Conservation (phyloP, 2,113 vertebrate genomes). For the Montifringilla adamsi region DNA sequence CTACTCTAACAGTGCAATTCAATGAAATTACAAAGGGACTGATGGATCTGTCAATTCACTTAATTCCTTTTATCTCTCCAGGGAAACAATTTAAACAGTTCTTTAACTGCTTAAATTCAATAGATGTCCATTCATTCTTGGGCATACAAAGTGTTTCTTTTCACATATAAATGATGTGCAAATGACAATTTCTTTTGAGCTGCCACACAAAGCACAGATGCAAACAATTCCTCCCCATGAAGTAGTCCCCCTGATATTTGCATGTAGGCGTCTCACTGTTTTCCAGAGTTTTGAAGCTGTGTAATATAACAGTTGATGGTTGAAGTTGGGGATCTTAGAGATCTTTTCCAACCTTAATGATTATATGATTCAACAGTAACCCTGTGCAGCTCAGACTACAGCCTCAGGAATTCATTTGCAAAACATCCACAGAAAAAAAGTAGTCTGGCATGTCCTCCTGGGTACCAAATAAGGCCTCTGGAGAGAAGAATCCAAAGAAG, state of each 20-base stretch:
- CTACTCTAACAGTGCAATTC: background rate
- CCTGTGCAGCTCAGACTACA: background rate
- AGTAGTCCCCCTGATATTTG: background rate
- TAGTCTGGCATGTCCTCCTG: background rate
- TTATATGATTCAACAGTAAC: background rate
- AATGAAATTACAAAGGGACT: background rate
- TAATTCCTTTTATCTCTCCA: background rate
- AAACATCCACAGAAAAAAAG: background rate
- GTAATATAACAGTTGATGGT: background rate
- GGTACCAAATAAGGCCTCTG: background rate
- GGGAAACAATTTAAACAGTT: background rate
- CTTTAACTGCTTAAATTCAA: background rate
- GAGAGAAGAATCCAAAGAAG: background rate
- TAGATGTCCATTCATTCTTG: background rate
- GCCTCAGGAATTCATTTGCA: background rate
- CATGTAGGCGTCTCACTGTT: background rate
- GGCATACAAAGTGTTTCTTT: background rate
- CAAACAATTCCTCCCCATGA: background rate
- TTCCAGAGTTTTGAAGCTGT: background rate
- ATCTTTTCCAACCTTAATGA: background rate
- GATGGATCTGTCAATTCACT: background rate
- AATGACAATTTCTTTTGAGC: background rate
- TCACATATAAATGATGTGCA: background rate
- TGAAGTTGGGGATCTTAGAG: background rate
- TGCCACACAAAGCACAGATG: background rate